phyloP scores from a whole-genome alignment of 2,888 invertebrate genomes.

The Ophioninae sp. region DNA sequence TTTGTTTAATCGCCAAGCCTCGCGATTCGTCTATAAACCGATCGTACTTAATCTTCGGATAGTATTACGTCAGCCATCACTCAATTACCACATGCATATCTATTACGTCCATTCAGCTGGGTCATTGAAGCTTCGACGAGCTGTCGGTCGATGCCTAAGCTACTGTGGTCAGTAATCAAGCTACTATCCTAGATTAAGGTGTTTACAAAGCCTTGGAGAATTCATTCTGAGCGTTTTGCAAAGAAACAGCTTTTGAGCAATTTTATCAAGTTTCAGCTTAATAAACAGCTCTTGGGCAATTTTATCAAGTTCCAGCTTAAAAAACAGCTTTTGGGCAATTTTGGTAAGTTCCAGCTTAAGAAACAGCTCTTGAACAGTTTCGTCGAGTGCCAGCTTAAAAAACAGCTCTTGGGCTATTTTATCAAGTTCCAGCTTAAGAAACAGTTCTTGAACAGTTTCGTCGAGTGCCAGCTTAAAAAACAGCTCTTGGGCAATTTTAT shows the following conservation, averaged over 20 bases:
- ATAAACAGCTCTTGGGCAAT: not conserved
- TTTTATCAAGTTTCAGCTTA: no score
- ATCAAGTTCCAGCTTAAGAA: no score
- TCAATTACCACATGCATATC: constrained; percentile 11
- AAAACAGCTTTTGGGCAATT: not conserved
- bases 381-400: no score
- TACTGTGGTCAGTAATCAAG: constrained; percentile 28
- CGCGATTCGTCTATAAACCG: constrained; percentile 34
- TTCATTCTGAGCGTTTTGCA: constrained; percentile 17
- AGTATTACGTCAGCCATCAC: constrained; percentile 33
- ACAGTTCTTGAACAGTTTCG: no score
- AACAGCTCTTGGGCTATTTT: no score
- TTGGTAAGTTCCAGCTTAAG: no score
- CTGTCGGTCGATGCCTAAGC: not conserved
- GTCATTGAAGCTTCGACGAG: not conserved
- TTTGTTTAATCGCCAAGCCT: constrained; percentile 12
- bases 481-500: no score
- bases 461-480: no score
- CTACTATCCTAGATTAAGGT: not conserved
- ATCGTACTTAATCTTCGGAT: constrained; percentile 32
- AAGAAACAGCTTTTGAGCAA: not conserved
- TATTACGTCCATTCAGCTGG: not conserved
- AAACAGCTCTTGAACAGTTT: not conserved
- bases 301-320: no score
- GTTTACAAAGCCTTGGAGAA: constrained; percentile 10